These are phyloP conservation scores for Morpho helenor DNA, from an alignment of 2,888 invertebrate species.

Conservation along the genomic window DNA sequence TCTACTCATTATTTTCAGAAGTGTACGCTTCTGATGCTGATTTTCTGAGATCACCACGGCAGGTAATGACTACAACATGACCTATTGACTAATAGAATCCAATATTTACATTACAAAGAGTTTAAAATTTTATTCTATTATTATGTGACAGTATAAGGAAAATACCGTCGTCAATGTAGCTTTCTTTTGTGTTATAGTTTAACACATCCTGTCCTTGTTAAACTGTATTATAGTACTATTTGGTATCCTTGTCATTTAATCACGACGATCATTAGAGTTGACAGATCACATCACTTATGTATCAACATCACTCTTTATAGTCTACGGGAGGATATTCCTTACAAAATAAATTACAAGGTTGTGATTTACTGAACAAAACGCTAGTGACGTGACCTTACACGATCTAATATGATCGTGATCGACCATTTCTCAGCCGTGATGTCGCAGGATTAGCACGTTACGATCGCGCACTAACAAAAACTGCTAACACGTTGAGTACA, in stretches of 20 bases:
- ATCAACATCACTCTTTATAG: conserved; percentile 1
- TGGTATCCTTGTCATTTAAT: not conserved
- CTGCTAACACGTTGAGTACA: conserved; percentile 20
- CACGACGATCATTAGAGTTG: not conserved
- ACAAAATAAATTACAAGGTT: conserved; percentile 10
- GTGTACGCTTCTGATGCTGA: too few species aligned
- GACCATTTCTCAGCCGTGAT: conserved; percentile 23
- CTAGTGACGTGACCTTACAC: conserved; percentile 13
- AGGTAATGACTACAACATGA: too few species aligned
- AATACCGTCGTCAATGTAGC: too few species aligned
- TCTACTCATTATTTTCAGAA: too few species aligned
- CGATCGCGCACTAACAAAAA: conserved; percentile 16
- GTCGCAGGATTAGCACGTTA: conserved; percentile 13
- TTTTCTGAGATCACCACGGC: too few species aligned
- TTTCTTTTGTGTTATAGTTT: too few species aligned
- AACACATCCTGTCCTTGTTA: too few species aligned
- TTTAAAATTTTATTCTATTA: too few species aligned
- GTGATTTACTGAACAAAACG: conserved; percentile 11
- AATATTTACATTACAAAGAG: too few species aligned
- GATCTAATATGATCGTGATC: conserved; percentile 19
- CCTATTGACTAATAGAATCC: too few species aligned
- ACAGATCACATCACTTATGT: conserved; percentile 1
- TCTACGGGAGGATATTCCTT: conserved; percentile 8
- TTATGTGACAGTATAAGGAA: too few species aligned
- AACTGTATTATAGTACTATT: not conserved